Base-by-base conservation (phyloP, 2,888 invertebrate genomes). In the Elmis aenea region DNA sequence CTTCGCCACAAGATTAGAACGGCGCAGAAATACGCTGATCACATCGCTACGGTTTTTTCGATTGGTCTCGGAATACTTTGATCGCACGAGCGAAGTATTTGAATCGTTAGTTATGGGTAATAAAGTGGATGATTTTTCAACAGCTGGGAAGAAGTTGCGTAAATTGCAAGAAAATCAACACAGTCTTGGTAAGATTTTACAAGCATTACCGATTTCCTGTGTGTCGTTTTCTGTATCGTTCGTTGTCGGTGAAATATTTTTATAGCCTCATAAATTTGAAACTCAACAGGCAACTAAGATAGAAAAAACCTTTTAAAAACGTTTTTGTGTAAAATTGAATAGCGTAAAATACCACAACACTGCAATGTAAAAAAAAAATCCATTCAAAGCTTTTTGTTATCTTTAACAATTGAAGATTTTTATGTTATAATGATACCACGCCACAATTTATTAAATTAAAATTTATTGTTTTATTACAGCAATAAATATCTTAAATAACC, bases 31-130 rank as follows among this genome's bases (percentile, higher is more conserved):
- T 58, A 73, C 86, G 25, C 68, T 87, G 20, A 82, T 84, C 44
- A 83, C 83, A 8, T 85, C 86, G 6, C 71, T 83, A 50, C 68
- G 84, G 51, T 87, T 87, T 66, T 85, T 84, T 61, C 74, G 85
- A 14, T 70, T 85, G 25, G 80, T 85, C 24, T 78, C 82, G 2
- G 84, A 86, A 68, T 81, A 81, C 59, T 81, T 81, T 50, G 79
- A 81, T 56, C 70, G 70, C 46, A 81, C 81, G 2, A 77, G 77
- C 45, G 77, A 76, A 52, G 79, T 81, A 5, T 82, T 82, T 52
- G 81, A 82, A 57, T 75, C 75, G 26, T 64, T 82, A 40, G 74
- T 81, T 33, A 77, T 79, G 74, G 76, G 76, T 2, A 75, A 72
- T 45, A 74, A 75, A 51, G 64, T 71, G 20, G 73, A 73, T 28